Conservation (phyloP, 2,113 vertebrate genomes). For the Coregonus clupeaformis region DNA sequence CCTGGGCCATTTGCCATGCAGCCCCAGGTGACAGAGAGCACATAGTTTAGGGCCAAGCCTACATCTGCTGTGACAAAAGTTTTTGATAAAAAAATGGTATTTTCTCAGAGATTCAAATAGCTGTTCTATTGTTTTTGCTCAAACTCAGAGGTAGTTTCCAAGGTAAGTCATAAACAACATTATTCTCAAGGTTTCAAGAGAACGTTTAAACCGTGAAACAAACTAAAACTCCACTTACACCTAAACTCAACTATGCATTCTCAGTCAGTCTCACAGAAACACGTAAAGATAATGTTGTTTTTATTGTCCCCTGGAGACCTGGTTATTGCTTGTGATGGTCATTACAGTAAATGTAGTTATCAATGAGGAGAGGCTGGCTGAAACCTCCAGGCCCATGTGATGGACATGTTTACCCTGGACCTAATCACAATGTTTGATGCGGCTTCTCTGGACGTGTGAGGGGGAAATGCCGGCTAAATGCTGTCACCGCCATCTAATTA, state of each 20-base stretch:
- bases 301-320: neutral
- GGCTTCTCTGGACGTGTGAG: slow-evolving; percentile 60
- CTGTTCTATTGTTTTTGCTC: no score
- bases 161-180: slow-evolving; percentile 46
- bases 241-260: slow-evolving; percentile 31
- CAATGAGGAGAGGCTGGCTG: slow-evolving; percentile 4
- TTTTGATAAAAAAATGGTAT: no score
- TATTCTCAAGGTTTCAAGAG: slow-evolving; percentile 13
- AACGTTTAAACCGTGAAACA: slow-evolving; percentile 24
- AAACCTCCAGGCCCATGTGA: slow-evolving; percentile 50
- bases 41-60: no score
- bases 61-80: no score
- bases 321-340: slow-evolving; percentile 32
- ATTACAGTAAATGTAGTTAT: slow-evolving; percentile 42
- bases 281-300: neutral
- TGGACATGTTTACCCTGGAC: slow-evolving; percentile 60
- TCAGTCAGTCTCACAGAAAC: neutral
- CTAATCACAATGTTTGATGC: slow-evolving; percentile 68
- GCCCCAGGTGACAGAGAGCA: no score
- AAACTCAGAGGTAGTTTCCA: slow-evolving; percentile 39
- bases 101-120: no score
- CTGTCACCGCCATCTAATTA: slow-evolving; percentile 68
- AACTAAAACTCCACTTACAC: neutral
- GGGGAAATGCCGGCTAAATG: slow-evolving; percentile 61
- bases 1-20: no score